Evolutionary conservation across 2,888 invertebrate genomes (phyloP), one percentile per base, ranked within the genome.

Genomic region (Colletes collaris): DNA sequence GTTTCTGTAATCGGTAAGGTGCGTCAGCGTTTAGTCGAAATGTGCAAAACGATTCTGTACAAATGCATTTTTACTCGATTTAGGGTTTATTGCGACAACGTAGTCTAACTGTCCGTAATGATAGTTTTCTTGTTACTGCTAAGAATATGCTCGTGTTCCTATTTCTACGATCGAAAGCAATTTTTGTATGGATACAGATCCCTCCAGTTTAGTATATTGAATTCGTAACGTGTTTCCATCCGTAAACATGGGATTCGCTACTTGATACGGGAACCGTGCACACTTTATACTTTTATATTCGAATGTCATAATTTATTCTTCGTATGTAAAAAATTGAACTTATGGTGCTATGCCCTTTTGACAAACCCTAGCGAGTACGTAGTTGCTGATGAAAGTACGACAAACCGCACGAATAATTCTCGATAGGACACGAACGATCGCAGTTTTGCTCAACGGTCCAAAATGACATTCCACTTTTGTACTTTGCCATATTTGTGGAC

Each of bases 291-390:
- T 64, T 68, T 76, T 66, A 75, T 66, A 81, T 76, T 78, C 44
- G 16, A 80, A 40, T 16, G 27, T 66, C 62, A 55, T 56, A 63
- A 68, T 71, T 72, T 60, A 67, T 67, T 65, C 65, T 44, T 63
- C 50, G 35, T 73, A 65, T 64, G 59, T 76, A 83, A 80, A 79
- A 40, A 69, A 70, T 69, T 68, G 58, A 69, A 69, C 60, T 50
- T 13, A 82, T 84, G 76, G 81, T 86, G 82, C 78, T 86, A 80
- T 65, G 52, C 67, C 56, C 40, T 70, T 68, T 62, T 50, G 50
- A 72, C 40, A 70, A 75, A 49, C 63, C 68, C 56, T 83, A 76
- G 70, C 13, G 37, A n/a, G 50, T 62, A 78, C 59, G 49, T 86
- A 84, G 46, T 80, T 53, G 49, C 13, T 40, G 40, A 46, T 72